Percentiles rank a stretch among this genome's conserved stretches.
These are phyloP conservation scores for Hormaphis cornu DNA, from an alignment of 1,140 invertebrate genomes.

Conservation along the genomic window DNA sequence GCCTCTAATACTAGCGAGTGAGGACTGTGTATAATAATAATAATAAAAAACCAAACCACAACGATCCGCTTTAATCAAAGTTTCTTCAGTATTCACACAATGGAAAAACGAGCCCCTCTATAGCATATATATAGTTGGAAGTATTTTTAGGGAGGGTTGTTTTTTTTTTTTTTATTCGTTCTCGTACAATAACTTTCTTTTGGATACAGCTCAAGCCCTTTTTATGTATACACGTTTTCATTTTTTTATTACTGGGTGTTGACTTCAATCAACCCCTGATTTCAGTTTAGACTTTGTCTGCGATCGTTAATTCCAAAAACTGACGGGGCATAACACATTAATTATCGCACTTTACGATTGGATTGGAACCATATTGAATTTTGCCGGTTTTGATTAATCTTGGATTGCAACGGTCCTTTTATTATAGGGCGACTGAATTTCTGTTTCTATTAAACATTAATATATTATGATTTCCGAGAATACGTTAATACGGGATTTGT, in stretches of 20 bases:
- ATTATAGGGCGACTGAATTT: neutral
- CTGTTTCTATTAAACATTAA: too few species aligned
- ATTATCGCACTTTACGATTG: slow-evolving; percentile 11
- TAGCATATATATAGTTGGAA: neutral
- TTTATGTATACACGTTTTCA: slow-evolving; percentile 4
- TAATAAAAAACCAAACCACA: neutral
- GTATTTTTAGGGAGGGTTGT: neutral
- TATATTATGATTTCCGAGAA: too few species aligned
- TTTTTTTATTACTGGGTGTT: slow-evolving; percentile 27
- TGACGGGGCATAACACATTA: neutral
- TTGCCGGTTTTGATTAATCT: neutral
- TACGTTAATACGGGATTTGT: too few species aligned
- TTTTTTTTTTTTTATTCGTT: slow-evolving; percentile 23
- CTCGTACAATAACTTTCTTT: slow-evolving; percentile 24
- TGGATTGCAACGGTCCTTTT: neutral
- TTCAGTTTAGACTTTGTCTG: neutral
- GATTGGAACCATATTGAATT: slow-evolving; percentile 2
- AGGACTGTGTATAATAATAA: neutral
- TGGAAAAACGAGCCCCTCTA: neutral
- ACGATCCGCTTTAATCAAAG: slow-evolving; percentile 27
- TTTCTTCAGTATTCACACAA: neutral
- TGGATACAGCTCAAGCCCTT: neutral
- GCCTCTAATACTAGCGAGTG: slow-evolving; percentile 8
- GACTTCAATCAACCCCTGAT: slow-evolving; percentile 23
- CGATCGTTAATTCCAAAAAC: slow-evolving; percentile 13